These are phyloP conservation scores for Silurus lanzhouensis DNA, from an alignment of 2,797 vertebrate genomes.

Conservation along the genomic window DNA sequence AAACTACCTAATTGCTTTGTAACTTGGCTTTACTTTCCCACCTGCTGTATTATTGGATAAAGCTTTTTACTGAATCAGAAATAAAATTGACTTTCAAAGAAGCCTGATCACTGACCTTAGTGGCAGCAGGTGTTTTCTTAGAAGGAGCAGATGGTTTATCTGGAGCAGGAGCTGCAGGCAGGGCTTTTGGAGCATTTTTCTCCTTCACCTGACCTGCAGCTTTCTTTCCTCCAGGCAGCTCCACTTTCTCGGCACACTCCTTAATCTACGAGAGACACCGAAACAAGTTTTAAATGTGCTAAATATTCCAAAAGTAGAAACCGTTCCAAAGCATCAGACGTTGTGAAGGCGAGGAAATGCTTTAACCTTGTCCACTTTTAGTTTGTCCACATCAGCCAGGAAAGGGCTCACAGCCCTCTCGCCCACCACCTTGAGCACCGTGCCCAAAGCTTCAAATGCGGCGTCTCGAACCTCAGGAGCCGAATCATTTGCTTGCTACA, in stretches of 20 bases:
- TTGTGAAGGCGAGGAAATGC: no score
- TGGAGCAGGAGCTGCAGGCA: slow-evolving; percentile 70
- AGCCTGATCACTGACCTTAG: slow-evolving; percentile 74
- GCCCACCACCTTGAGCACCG: slow-evolving; percentile 92
- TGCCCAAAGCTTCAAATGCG: slow-evolving; percentile 94
- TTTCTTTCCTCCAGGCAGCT: slow-evolving; percentile 84
- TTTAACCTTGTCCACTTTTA: slow-evolving; percentile 91
- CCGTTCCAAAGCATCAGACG: no score
- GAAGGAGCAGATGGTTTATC: slow-evolving; percentile 71
- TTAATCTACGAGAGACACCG: slow-evolving; percentile 80
- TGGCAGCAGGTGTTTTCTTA: slow-evolving; percentile 75
- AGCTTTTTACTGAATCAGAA: neutral
- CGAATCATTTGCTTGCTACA: slow-evolving; percentile 95
- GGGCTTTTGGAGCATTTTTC: slow-evolving; percentile 75
- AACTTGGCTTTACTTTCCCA: neutral
- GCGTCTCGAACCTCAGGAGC: slow-evolving; percentile 95
- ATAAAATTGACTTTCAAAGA: neutral
- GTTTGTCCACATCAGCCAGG: slow-evolving; percentile 90
- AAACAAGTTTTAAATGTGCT: neutral
- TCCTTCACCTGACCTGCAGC: slow-evolving; percentile 72
- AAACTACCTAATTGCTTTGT: neutral
- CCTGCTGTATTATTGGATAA: neutral
- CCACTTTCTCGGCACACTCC: slow-evolving; percentile 92
- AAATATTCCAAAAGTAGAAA: neutral
- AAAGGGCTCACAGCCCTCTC: slow-evolving; percentile 96